Percentiles rank a stretch among this genome's conserved stretches.
These are phyloP conservation scores for Drosophila phalerata DNA, from an alignment of 2,888 invertebrate species.

Conservation along the genomic window DNA sequence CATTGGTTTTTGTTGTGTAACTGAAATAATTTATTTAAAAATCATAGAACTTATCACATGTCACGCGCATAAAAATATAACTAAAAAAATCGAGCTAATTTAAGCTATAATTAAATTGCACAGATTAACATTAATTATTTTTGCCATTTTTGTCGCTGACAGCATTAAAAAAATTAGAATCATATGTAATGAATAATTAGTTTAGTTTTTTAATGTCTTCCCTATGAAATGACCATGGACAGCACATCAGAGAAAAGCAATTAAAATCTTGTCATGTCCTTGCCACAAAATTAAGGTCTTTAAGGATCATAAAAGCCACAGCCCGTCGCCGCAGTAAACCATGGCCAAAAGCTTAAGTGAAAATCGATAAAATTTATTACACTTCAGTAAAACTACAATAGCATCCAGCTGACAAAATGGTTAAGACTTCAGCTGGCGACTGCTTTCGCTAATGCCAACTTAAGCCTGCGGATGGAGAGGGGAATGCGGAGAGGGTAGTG, in stretches of 20 bases:
- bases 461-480: neutral
- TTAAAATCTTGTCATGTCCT: constrained; percentile 1
- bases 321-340: constrained; percentile 9
- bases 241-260: constrained; percentile 9
- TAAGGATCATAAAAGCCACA: constrained; percentile 53
- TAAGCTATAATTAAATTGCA: constrained; percentile 59
- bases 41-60: constrained; percentile 9
- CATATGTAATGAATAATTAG: neutral
- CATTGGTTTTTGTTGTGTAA: constrained; percentile 18
- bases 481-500: too few relatives aligned
- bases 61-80: constrained; percentile 23
- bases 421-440: constrained; percentile 12
- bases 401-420: constrained; percentile 23
- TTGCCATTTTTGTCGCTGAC: constrained; percentile 13
- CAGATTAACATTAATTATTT: constrained; percentile 15
- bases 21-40: constrained; percentile 16
- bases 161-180: neutral
- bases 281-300: constrained; percentile 46
- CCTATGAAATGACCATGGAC: neutral
- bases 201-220: neutral
- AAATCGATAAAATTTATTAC: constrained; percentile 69
- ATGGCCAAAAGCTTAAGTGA: constrained; percentile 45
- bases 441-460: constrained; percentile 32
- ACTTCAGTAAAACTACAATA: constrained; percentile 45
- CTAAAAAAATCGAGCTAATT: constrained; percentile 43